Evolutionary conservation across 2,888 invertebrate species (phyloP).

Genomic region (Deroplatys truncata): DNA sequence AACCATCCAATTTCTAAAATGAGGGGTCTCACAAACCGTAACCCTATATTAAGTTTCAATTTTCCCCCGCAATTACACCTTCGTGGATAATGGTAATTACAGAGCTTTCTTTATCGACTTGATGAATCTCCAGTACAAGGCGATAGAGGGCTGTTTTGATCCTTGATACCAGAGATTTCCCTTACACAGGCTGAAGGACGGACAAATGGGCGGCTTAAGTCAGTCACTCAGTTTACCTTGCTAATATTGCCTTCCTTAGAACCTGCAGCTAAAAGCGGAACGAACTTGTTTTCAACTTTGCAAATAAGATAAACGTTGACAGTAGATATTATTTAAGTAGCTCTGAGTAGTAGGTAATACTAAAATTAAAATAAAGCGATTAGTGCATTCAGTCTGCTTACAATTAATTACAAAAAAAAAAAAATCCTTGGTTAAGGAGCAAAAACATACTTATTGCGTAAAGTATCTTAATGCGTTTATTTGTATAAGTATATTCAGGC

Average conservation of each 20-base stretch:
- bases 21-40: conserved; percentile 20
- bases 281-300: no score
- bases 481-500: no score
- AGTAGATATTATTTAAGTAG: no score
- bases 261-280: neutral
- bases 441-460: no score
- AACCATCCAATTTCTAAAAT: conserved; percentile 26
- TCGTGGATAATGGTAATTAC: conserved; percentile 29
- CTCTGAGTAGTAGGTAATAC: no score
- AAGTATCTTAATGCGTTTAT: no score
- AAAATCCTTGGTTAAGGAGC: no score
- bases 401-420: no score
- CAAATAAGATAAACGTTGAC: no score
- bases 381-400: no score
- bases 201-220: neutral
- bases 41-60: conserved; percentile 32
- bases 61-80: conserved; percentile 30
- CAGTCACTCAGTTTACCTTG: neutral
- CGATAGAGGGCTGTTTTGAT: neutral
- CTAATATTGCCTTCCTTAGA: neutral
- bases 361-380: no score
- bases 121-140: conserved; percentile 22
- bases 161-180: neutral
- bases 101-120: conserved; percentile 23
- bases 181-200: neutral